A percentile compares a stretch with the other conserved stretches of the same genome.
These are phyloP conservation scores for Procambarus virginalis DNA, from an alignment of 1,140 invertebrate genomes.

Conservation along the genomic window DNA sequence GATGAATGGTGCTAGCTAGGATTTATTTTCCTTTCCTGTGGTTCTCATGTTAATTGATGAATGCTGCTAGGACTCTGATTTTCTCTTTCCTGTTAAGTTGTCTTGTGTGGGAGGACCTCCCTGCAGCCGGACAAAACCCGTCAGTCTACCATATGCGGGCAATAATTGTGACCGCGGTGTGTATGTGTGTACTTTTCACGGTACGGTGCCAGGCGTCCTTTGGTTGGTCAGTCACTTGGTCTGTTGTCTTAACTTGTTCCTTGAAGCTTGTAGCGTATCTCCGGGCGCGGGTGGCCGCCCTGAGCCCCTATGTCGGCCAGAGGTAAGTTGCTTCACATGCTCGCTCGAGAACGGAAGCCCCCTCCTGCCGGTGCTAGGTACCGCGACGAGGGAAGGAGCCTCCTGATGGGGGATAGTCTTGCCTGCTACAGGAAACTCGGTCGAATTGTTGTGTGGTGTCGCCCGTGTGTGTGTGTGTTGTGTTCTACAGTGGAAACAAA, in stretches of 20 bases:
- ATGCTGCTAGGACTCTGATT: no score
- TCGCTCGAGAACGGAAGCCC: constrained; percentile 33
- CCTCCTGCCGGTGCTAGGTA: background rate
- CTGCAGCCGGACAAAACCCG: no score
- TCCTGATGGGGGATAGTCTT: background rate
- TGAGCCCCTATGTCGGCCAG: constrained; percentile 5
- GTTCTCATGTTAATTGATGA: no score
- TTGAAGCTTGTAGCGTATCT: constrained; percentile 66
- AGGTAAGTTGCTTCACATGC: constrained; percentile 53
- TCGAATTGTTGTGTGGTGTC: no score
- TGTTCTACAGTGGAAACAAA: no score
- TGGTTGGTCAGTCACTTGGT: constrained; percentile 64
- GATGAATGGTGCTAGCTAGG: no score
- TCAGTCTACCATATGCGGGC: no score
- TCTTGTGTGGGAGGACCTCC: no score
- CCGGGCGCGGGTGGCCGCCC: constrained; percentile 24
- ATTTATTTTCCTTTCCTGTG: no score
- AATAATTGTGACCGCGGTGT: no score
- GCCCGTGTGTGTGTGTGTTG: background rate
- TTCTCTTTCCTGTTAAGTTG: no score
- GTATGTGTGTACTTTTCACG: background rate
- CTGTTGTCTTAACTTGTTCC: constrained; percentile 62
- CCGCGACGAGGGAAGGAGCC: background rate
- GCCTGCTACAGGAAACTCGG: background rate
- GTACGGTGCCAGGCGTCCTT: background rate